Evolutionary conservation across 64 coral and sea anemone species (phyloP).

Genomic region (Astreopora myriophthalma): DNA sequence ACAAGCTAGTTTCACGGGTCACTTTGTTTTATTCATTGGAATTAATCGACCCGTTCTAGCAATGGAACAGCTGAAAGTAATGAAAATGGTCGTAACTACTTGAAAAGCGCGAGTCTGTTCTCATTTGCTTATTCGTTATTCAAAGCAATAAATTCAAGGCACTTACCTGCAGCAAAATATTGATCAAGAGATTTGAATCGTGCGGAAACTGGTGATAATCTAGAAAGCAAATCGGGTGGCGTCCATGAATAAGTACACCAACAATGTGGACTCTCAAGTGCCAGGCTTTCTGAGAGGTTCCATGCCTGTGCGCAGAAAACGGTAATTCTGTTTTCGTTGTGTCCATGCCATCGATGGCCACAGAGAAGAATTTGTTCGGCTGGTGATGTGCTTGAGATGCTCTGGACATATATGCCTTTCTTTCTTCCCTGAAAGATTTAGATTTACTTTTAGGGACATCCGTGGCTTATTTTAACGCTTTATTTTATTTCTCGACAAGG

Average conservation of each 20-base stretch:
- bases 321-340: slow-evolving; percentile 55
- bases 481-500: too few species aligned
- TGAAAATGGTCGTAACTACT: background rate
- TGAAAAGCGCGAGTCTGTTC: background rate
- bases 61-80: background rate
- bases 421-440: slow-evolving; percentile 28
- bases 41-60: background rate
- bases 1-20: too few species aligned
- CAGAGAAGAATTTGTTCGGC: slow-evolving; percentile 43
- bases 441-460: too few species aligned
- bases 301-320: background rate
- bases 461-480: too few species aligned
- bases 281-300: background rate
- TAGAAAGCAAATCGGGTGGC: slow-evolving; percentile 38
- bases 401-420: background rate
- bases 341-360: slow-evolving; percentile 68
- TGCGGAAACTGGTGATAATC: slow-evolving; percentile 46
- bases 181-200: slow-evolving; percentile 12
- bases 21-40: too few species aligned
- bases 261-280: slow-evolving; percentile 44
- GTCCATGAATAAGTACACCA: slow-evolving; percentile 31
- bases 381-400: background rate
- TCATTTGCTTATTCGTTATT: background rate
- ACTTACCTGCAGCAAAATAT: background rate
- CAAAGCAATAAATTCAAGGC: background rate